These are phyloP conservation scores for Macaca nemestrina DNA, from an alignment of 2,113 vertebrate species.

Conservation along the genomic window DNA sequence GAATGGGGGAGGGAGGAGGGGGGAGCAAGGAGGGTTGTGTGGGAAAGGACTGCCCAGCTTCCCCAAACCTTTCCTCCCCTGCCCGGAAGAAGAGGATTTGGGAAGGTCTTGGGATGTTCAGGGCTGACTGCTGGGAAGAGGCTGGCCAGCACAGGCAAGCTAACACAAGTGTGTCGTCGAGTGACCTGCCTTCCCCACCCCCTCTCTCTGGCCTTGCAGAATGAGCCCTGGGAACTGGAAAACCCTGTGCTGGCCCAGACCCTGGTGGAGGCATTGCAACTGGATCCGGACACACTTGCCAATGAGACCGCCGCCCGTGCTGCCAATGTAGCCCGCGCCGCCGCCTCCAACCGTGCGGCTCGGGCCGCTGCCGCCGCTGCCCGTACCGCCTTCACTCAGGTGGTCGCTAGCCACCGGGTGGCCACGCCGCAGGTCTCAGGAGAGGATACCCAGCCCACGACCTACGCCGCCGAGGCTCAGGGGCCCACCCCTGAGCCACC, in stretches of 20 bases:
- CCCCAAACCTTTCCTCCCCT: background rate
- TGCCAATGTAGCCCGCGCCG: slow-evolving; percentile 45
- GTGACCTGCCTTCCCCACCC: background rate
- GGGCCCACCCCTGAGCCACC: background rate
- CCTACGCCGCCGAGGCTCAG: background rate
- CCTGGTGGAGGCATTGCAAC: slow-evolving; percentile 64
- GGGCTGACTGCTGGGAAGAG: background rate
- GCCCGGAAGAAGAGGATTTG: background rate
- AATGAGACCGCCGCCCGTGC: slow-evolving; percentile 19
- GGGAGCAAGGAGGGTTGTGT: background rate
- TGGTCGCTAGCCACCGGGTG: background rate
- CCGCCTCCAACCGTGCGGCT: slow-evolving; percentile 49
- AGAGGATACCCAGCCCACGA: background rate
- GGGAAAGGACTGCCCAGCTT: background rate
- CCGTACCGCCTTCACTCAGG: slow-evolving; percentile 15
- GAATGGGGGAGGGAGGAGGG: background rate
- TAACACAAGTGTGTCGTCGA: background rate
- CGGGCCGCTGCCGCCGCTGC: slow-evolving; percentile 28
- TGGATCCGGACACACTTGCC: slow-evolving; percentile 61
- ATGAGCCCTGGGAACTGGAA: slow-evolving; percentile 69
- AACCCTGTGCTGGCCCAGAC: slow-evolving; percentile 66
- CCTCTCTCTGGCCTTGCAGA: slow-evolving; percentile 42
- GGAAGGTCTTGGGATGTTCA: background rate
- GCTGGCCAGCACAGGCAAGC: background rate
- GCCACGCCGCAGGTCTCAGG: background rate